Conservation (phyloP, 2,888 invertebrate genomes). For the Trichogramma evanescens region DNA sequence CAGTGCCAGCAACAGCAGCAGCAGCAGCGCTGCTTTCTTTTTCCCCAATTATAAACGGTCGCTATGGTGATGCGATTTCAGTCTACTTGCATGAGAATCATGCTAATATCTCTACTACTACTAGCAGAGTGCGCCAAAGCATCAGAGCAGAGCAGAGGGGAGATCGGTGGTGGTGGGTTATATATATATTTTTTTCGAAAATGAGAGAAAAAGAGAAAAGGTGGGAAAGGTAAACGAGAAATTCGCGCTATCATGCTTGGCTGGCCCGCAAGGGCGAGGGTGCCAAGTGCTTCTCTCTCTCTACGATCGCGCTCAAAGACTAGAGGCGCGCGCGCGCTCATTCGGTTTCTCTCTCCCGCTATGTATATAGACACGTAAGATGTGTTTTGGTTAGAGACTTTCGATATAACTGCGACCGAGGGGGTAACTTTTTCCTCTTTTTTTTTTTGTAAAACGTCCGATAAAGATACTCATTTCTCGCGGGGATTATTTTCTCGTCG, state of each 20-base stretch:
- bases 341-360: too few relatives aligned
- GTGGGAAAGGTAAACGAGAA: background rate
- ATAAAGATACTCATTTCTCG: too few relatives aligned
- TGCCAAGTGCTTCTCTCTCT: background rate
- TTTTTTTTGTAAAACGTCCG: too few relatives aligned
- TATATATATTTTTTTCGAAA: background rate
- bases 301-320: too few relatives aligned
- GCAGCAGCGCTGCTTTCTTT: conserved; percentile 27
- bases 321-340: too few relatives aligned
- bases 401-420: too few relatives aligned
- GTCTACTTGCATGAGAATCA: conserved; percentile 10
- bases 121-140: background rate
- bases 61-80: conserved; percentile 38
- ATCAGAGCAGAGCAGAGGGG: too few relatives aligned
- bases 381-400: too few relatives aligned
- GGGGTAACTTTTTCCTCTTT: too few relatives aligned
- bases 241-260: background rate
- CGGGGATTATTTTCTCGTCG: too few relatives aligned
- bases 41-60: conserved; percentile 39
- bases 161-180: background rate
- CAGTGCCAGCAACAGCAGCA: too few relatives aligned
- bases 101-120: background rate
- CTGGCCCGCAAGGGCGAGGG: background rate
- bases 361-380: too few relatives aligned
- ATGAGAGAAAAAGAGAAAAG: background rate